phyloP scores from a whole-genome alignment of 2,797 vertebrate species.

The Chiroxiphia lanceolata region DNA sequence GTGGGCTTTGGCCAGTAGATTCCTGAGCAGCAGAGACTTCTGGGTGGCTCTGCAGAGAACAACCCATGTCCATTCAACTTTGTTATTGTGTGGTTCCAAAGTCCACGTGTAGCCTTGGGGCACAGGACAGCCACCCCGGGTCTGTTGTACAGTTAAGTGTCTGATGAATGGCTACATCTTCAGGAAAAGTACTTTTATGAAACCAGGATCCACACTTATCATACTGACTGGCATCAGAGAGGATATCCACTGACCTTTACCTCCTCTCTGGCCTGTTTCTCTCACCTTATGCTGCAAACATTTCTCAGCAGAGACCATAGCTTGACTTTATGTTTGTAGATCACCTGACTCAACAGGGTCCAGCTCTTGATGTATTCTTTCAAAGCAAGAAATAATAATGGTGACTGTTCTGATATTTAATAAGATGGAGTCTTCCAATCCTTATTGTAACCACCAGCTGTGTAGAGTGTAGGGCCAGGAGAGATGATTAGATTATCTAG shows the following conservation, averaged over 20 bases:
- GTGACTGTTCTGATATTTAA: not conserved
- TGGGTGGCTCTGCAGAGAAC: not conserved
- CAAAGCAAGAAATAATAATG: not conserved
- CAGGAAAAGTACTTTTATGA: not conserved
- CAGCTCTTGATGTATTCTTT: not conserved
- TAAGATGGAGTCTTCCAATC: not conserved
- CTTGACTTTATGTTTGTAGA: not conserved
- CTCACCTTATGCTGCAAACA: not conserved
- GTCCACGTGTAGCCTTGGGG: not conserved
- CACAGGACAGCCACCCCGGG: not conserved
- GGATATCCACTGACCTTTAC: not conserved
- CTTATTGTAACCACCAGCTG: constrained; percentile 28
- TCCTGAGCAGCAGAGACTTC: not conserved
- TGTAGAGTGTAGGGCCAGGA: not conserved
- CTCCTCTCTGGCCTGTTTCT: not conserved
- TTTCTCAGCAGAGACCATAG: not conserved
- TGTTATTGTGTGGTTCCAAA: not conserved
- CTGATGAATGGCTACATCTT: not conserved
- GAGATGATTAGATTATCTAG: constrained; percentile 46
- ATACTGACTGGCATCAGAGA: not conserved
- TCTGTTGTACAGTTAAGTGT: not conserved
- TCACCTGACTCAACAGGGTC: not conserved
- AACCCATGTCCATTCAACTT: not conserved
- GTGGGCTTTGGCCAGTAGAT: not conserved
- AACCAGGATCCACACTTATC: not conserved